Evolutionary conservation across 2,888 invertebrate species (phyloP), one percentile per base, ranked within the genome.

Genomic region (Dioctria linearis): DNA sequence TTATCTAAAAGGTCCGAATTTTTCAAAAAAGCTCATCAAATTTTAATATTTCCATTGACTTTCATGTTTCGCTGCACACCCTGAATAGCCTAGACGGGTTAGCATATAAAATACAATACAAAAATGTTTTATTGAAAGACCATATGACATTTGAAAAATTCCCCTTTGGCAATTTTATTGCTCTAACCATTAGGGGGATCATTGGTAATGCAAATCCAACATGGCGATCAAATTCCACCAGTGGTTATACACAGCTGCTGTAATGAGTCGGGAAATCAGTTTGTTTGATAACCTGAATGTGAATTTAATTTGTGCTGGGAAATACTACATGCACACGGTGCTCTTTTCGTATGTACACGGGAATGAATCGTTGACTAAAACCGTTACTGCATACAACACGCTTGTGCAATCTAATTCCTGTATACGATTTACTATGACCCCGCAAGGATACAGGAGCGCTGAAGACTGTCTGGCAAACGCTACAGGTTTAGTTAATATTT

Each of bases 401-500:
- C 84, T 88, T 88, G 85, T 88, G 89, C 84, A 88, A 82, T 83
- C 88, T 89, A 59, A 88, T 88, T 65, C 88, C 88, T 57, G 88
- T 89, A 81, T 89, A 89, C 13, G 89, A 83, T 83, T 88, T 88
- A 59, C 88, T 87, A 84, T 89, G 90, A 2, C 88, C 88, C 25
- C 88, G 85, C 51, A 89, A 83, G 73, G 88, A 89, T 69, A 89
- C 88, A 80, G 89, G 81, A 4, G 88, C 88, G 81, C 90, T 87
- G 82, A 91, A 91, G 43, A 88, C 88, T 82, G 91, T 91, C 78
- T 90, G 90, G 83, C 91, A 91, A 65, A 90, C 89, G 82, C 90
- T 90, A 83, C 91, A 91, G 37, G 89, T 90, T 80, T 91, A 88
- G 75, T 91, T 91, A 73, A 90, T 90, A 75, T 90, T 88, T 79